A percentile compares a stretch with the other conserved stretches of the same genome.
Conservation (phyloP, 2,113 vertebrate species). For the Paramisgurnus dabryanus region DNA sequence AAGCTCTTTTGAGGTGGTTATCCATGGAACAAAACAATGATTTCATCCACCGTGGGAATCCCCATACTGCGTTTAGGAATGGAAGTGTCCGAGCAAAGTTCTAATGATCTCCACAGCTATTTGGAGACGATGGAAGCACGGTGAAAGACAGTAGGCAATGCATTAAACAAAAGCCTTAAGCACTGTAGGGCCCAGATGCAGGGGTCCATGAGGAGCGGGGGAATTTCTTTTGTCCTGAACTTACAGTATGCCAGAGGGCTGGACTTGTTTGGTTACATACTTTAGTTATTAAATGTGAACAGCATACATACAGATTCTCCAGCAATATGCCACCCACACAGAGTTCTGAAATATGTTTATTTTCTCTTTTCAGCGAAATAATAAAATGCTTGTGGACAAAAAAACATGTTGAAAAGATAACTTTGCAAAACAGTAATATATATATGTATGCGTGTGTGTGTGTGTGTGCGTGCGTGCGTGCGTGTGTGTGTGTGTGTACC, state of each 20-base stretch:
- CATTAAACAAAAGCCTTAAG: constrained; percentile 4
- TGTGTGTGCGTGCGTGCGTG: too few relatives aligned
- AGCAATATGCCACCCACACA: not conserved
- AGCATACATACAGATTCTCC: not conserved
- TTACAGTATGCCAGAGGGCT: not conserved
- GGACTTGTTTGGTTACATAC: not conserved
- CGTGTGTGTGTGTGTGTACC: too few relatives aligned
- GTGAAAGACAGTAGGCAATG: not conserved
- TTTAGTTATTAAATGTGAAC: not conserved
- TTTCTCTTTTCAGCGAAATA: not conserved
- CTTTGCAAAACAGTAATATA: too few relatives aligned
- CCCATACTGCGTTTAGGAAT: constrained; percentile 19
- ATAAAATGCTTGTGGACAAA: not conserved
- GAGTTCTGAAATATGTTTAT: not conserved
- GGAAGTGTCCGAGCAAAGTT: not conserved
- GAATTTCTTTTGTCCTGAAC: not conserved
- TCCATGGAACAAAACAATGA: constrained; percentile 29
- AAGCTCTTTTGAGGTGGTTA: constrained; percentile 44
- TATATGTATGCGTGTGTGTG: too few relatives aligned
- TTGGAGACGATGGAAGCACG: not conserved
- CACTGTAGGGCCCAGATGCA: not conserved
- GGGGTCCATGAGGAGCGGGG: not conserved
- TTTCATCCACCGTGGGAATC: constrained; percentile 24
- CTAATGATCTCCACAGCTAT: not conserved
- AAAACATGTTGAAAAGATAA: not conserved